phyloP scores from a whole-genome alignment of 2,113 vertebrate species.

The Drymodes brunneopygia region DNA sequence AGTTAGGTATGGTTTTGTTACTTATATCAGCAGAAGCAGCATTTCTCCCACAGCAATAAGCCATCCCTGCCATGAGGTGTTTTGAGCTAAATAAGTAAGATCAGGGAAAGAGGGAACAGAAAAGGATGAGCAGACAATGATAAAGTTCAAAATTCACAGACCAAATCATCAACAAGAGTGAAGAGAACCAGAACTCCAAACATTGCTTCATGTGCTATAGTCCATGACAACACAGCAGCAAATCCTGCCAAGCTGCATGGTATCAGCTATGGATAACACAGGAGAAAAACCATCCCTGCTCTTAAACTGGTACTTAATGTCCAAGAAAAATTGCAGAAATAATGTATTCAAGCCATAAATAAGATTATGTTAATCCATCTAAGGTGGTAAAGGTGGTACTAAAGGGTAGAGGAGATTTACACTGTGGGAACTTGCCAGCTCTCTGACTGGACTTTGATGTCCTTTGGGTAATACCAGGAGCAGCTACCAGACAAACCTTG shows the following conservation, averaged over 20 bases:
- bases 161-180: not conserved
- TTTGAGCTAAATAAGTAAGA: not conserved
- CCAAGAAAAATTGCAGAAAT: not conserved
- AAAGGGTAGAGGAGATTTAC: not conserved
- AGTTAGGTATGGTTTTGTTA: not conserved
- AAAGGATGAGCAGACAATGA: not conserved
- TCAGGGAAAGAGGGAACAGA: not conserved
- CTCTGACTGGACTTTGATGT: not conserved
- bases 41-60: not conserved
- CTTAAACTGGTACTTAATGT: not conserved
- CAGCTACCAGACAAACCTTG: not conserved
- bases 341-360: not conserved
- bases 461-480: not conserved
- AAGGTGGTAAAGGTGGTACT: not conserved
- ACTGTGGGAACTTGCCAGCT: not conserved
- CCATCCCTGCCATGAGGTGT: not conserved
- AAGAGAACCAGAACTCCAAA: not conserved
- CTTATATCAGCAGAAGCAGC: not conserved
- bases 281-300: not conserved
- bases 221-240: fast-evolving
- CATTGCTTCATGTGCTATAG: not conserved
- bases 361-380: not conserved
- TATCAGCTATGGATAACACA: not conserved
- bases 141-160: not conserved
- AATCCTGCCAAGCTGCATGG: not conserved